Evolutionary conservation across 1,140 invertebrate species (phyloP).

Genomic region (Luehdorfia chinensis): DNA sequence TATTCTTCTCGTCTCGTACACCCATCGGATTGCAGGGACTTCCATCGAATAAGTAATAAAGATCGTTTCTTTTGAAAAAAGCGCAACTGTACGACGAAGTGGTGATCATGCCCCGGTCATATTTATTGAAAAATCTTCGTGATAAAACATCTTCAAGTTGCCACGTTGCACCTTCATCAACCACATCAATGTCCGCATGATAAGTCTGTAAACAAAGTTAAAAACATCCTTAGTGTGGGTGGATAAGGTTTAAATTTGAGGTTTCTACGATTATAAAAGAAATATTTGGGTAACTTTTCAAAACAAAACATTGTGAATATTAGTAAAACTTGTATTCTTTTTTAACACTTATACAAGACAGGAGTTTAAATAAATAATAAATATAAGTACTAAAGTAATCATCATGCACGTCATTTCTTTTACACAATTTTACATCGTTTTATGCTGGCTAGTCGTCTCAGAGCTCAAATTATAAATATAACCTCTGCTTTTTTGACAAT

Average conservation of each 20-base stretch:
- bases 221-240: no score
- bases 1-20: conserved; percentile 50
- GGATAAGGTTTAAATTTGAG: no score
- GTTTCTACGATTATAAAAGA: no score
- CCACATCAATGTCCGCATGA: conserved; percentile 55
- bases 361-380: no score
- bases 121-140: conserved; percentile 55
- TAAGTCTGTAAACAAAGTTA: conserved; percentile 50
- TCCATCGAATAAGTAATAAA: conserved; percentile 75
- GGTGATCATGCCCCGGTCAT: conserved; percentile 72
- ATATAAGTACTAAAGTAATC: no score
- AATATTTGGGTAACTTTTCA: no score
- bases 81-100: conserved; percentile 74
- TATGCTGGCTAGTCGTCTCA: no score
- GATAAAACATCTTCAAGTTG: conserved; percentile 50
- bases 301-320: background rate
- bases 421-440: no score
- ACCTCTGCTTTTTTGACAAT: no score
- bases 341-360: background rate
- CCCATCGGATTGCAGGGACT: conserved; percentile 74
- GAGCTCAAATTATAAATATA: no score
- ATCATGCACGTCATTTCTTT: no score
- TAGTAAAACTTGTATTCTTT: background rate
- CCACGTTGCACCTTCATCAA: conserved; percentile 59
- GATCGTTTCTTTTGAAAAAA: conserved; percentile 66